phyloP scores from a whole-genome alignment of 2,797 vertebrate species.

The Diceros bicornis region DNA sequence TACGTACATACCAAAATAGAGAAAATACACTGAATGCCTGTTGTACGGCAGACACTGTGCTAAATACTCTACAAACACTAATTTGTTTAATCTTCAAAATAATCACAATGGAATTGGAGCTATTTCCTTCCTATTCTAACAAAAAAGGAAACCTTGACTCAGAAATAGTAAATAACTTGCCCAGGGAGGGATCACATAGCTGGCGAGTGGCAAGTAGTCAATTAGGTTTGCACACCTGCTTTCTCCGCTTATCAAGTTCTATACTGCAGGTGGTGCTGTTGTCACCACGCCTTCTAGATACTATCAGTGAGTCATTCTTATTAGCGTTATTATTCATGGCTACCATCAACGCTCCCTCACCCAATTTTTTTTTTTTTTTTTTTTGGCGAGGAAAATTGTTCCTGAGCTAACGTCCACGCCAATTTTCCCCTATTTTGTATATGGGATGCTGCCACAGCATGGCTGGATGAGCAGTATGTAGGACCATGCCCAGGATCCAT shows the following conservation, averaged over 20 bases:
- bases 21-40: background rate
- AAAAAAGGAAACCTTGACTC: background rate
- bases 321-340: background rate
- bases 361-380: too few species aligned
- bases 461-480: too few species aligned
- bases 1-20: background rate
- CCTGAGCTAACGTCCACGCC: too few species aligned
- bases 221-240: background rate
- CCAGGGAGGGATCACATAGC: too few species aligned
- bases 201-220: background rate
- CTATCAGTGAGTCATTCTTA: background rate
- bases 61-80: background rate
- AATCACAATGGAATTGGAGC: background rate
- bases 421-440: too few species aligned
- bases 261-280: background rate
- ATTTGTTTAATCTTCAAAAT: background rate
- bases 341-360: background rate
- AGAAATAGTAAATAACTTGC: background rate
- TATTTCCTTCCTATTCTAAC: background rate
- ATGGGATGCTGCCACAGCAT: too few species aligned
- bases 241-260: background rate
- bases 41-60: too few species aligned
- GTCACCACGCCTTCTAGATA: background rate
- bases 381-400: too few species aligned
- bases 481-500: too few species aligned